Percentiles rank a stretch among this genome's conserved stretches.
Conservation (phyloP, 2,113 vertebrate species). For the Nibea albiflora region DNA sequence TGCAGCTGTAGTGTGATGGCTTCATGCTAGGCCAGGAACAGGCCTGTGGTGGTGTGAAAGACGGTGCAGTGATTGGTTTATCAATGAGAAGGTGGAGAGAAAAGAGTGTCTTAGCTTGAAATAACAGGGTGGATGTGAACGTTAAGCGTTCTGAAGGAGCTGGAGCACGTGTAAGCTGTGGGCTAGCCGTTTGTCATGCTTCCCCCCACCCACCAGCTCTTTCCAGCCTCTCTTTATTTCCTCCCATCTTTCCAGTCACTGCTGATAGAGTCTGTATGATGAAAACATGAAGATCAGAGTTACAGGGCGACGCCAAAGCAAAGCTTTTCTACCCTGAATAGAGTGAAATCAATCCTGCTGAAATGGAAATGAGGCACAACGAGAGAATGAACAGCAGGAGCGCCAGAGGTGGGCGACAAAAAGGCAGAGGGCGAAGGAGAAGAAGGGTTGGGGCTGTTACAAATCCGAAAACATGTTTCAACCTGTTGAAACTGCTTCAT, state of each 20-base stretch:
- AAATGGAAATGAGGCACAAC: slow-evolving; percentile 74
- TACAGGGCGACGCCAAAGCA: slow-evolving; percentile 51
- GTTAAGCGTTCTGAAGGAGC: not conserved
- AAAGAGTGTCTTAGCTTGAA: slow-evolving; percentile 5
- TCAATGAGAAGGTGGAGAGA: not conserved
- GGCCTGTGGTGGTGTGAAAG: slow-evolving; percentile 25
- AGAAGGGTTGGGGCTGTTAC: slow-evolving; percentile 22
- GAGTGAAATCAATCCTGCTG: slow-evolving; percentile 72
- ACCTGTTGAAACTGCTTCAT: slow-evolving; percentile 72
- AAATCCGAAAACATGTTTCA: slow-evolving; percentile 66
- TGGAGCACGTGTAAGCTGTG: not conserved
- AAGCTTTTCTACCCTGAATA: slow-evolving; percentile 50
- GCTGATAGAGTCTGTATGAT: slow-evolving; percentile 19
- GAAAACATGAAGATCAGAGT: slow-evolving; percentile 46
- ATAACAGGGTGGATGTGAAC: slow-evolving; percentile 34
- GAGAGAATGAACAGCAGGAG: slow-evolving; percentile 51
- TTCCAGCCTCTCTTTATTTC: not conserved
- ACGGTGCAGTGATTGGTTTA: slow-evolving; percentile 2
- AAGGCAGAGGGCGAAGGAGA: slow-evolving; percentile 24
- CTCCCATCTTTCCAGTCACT: slow-evolving; percentile 11
- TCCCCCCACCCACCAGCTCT: not conserved
- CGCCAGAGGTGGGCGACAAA: slow-evolving; percentile 34
- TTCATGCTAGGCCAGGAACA: slow-evolving; percentile 45
- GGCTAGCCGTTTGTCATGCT: not conserved
- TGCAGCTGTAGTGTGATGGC: slow-evolving; percentile 25